phyloP scores from a whole-genome alignment of 2,797 vertebrate genomes.

The Dendrocincla fuliginosa region DNA sequence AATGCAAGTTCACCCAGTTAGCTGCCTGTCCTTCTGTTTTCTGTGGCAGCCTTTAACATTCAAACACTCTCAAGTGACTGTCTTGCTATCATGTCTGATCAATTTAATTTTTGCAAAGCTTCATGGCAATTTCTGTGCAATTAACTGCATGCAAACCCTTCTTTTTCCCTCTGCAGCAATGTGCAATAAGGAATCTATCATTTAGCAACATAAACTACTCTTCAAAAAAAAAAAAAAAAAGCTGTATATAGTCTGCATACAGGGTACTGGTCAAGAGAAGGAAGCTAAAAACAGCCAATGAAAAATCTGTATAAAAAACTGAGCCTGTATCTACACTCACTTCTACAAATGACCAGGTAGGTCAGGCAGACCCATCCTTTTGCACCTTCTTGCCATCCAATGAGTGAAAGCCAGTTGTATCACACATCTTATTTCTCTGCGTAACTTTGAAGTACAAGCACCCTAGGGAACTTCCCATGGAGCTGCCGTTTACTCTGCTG shows the following conservation, averaged over 20 bases:
- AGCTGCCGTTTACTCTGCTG: background rate
- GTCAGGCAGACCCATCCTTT: background rate
- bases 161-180: background rate
- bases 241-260: background rate
- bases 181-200: background rate
- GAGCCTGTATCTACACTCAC: background rate
- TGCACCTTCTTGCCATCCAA: background rate
- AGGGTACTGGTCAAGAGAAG: background rate
- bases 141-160: background rate
- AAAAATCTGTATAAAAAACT: background rate
- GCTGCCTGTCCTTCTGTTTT: background rate
- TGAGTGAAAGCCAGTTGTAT: background rate
- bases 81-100: background rate
- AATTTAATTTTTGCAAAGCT: background rate
- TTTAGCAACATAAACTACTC: background rate
- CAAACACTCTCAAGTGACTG: background rate
- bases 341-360: background rate
- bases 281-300: background rate
- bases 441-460: background rate
- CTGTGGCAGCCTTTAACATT: background rate
- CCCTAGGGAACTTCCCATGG: background rate
- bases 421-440: background rate
- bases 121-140: background rate
- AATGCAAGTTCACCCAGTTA: background rate
- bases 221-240: background rate